Conservation (phyloP, 1,140 invertebrate genomes). For the Subanguina moxae region DNA sequence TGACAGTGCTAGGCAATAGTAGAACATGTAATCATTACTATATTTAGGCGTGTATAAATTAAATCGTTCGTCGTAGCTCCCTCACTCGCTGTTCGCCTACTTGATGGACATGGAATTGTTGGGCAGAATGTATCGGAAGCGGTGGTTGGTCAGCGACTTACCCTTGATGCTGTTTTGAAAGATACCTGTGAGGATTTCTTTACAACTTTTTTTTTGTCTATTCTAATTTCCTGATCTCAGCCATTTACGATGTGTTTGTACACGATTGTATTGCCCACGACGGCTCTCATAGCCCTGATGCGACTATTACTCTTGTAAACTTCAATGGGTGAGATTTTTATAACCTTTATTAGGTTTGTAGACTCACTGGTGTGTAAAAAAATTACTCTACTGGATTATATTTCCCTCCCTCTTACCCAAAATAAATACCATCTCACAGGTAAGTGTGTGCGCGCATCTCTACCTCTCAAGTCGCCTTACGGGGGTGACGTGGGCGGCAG, state of each 20-base stretch:
- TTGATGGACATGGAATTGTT: slow-evolving; percentile 22
- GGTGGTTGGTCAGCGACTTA: slow-evolving; percentile 28
- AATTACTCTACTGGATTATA: too few relatives aligned
- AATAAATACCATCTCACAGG: too few relatives aligned
- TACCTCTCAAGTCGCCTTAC: too few relatives aligned
- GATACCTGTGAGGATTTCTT: slow-evolving; percentile 34
- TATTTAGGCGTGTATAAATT: slow-evolving; percentile 7
- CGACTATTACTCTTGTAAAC: slow-evolving; percentile 26
- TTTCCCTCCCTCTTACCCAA: too few relatives aligned
- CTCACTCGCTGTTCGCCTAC: slow-evolving; percentile 13
- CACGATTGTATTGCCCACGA: slow-evolving; percentile 36
- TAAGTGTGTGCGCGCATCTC: too few relatives aligned
- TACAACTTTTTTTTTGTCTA: slow-evolving; percentile 1
- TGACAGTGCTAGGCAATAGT: slow-evolving; percentile 10
- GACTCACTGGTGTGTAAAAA: too few relatives aligned
- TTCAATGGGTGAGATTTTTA: slow-evolving; percentile 37
- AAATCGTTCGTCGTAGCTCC: slow-evolving; percentile 9
- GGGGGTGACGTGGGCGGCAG: too few relatives aligned
- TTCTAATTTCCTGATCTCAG: slow-evolving; percentile 17
- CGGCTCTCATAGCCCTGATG: slow-evolving; percentile 22
- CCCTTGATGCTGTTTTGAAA: slow-evolving; percentile 22
- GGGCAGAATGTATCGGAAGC: slow-evolving; percentile 24
- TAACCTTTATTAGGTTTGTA: too few relatives aligned
- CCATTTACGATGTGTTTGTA: slow-evolving; percentile 40
- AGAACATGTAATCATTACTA: neutral